A percentile compares a stretch with the other conserved stretches of the same genome.
Conservation (phyloP, 2,888 invertebrate genomes). For the Galeopsomyia nigrocyanea region DNA sequence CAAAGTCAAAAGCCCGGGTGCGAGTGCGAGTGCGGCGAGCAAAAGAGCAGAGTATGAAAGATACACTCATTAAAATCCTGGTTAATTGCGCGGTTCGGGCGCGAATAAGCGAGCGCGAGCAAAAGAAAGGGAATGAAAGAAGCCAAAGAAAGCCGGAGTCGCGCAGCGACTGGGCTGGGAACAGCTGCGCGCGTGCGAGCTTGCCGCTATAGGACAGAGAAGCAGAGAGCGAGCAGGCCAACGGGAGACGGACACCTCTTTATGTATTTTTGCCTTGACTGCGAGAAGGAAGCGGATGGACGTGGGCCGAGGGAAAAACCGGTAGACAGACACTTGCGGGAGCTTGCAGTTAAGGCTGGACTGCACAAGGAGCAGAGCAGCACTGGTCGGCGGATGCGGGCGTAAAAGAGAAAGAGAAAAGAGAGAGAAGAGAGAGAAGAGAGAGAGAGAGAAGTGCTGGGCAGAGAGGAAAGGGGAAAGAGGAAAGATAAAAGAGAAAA, state of each 20-base stretch:
- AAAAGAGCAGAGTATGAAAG: conserved; percentile 24
- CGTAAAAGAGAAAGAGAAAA: conserved; percentile 3
- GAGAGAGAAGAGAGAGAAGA: not conserved
- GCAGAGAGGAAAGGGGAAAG: not conserved
- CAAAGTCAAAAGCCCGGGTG: conserved; percentile 17
- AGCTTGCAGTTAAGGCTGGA: too few relatives aligned
- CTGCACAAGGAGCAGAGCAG: not conserved
- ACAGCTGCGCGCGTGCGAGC: not conserved
- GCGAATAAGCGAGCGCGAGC: conserved; percentile 12
- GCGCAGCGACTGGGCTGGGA: too few relatives aligned
- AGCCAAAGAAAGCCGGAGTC: not conserved
- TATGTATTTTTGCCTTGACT: conserved; percentile 24
- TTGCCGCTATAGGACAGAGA: conserved; percentile 25
- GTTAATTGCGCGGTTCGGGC: conserved; percentile 35
- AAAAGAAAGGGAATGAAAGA: conserved; percentile 11
- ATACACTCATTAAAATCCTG: conserved; percentile 40
- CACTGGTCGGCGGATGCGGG: too few relatives aligned
- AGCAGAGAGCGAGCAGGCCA: not conserved
- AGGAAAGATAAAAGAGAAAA: conserved; percentile 12
- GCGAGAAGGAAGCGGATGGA: conserved; percentile 15
- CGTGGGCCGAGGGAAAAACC: conserved; percentile 9
- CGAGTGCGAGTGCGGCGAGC: not conserved
- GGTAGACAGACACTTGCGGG: conserved; percentile 5
- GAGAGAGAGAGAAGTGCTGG: not conserved
- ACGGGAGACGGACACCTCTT: conserved; percentile 31